A percentile compares a stretch with the other conserved stretches of the same genome.
Evolutionary conservation across 2,113 vertebrate species (phyloP).

Genomic region (Petroica traversi): DNA sequence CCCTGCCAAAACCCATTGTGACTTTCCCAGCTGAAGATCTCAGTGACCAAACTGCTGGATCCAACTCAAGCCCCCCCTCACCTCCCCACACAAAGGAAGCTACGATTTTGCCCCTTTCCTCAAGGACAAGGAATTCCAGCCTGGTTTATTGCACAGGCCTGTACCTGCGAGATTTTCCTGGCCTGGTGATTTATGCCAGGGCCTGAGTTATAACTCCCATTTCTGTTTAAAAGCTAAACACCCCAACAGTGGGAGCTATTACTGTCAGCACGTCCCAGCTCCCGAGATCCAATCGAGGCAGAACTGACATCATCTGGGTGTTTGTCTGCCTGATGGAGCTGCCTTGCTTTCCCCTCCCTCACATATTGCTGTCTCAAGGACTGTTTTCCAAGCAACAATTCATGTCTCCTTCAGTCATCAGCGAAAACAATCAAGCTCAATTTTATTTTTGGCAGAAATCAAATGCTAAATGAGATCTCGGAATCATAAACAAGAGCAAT

Average conservation of each 20-base stretch:
- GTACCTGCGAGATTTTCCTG: background rate
- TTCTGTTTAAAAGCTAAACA: slow-evolving; percentile 60
- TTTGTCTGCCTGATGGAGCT: slow-evolving; percentile 38
- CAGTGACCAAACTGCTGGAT: background rate
- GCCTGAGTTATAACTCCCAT: slow-evolving; percentile 39
- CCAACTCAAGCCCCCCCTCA: fast-evolving
- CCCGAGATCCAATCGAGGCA: slow-evolving; percentile 15
- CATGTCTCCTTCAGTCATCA: slow-evolving; percentile 48
- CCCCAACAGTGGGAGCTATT: slow-evolving; percentile 43
- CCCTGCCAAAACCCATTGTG: background rate
- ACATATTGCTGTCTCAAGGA: slow-evolving; percentile 38
- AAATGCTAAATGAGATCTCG: slow-evolving; percentile 59
- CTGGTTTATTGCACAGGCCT: background rate
- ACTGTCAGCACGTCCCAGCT: slow-evolving; percentile 46
- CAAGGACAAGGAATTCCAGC: background rate
- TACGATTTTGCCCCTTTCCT: background rate
- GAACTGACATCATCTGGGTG: slow-evolving; percentile 8
- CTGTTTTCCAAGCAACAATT: slow-evolving; percentile 59
- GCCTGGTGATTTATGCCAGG: slow-evolving; percentile 25
- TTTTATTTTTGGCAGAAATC: slow-evolving; percentile 62
- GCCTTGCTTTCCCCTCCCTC: slow-evolving; percentile 13
- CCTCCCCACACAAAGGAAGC: background rate
- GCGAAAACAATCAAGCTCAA: slow-evolving; percentile 60
- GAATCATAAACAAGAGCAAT: slow-evolving; percentile 60
- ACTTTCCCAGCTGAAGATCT: background rate